Conservation (phyloP, 1,140 invertebrate species). For the Eupristina koningsbergeri region DNA sequence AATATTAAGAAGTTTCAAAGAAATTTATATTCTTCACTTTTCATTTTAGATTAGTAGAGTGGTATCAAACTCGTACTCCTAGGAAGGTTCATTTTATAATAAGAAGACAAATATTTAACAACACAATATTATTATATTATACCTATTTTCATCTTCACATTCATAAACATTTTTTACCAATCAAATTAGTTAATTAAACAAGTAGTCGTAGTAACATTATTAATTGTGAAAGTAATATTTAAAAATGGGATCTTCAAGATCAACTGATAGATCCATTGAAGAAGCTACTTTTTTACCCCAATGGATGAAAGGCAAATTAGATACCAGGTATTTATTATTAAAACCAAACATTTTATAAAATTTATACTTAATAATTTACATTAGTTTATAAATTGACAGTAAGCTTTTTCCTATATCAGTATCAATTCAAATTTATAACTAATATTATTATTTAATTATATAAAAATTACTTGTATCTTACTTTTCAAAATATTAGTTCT, state of each 20-base stretch:
- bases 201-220: constrained; percentile 22
- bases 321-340: constrained; percentile 63
- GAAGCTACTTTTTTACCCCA: constrained; percentile 75
- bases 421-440: not conserved
- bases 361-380: too few relatives aligned
- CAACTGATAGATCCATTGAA: constrained; percentile 71
- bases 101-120: constrained; percentile 37
- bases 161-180: constrained; percentile 19
- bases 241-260: constrained; percentile 70
- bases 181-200: not conserved
- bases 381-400: not conserved
- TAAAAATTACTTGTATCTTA: too few relatives aligned
- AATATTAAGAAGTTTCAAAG: not conserved
- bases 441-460: not conserved
- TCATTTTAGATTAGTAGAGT: constrained; percentile 59
- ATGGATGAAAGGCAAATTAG: constrained; percentile 76
- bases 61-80: constrained; percentile 55
- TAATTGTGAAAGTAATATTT: constrained; percentile 39
- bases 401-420: not conserved
- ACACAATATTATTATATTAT: not conserved
- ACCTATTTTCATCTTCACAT: not conserved
- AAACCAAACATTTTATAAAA: not conserved
- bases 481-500: too few relatives aligned
- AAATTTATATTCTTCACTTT: constrained; percentile 18
- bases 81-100: constrained; percentile 42